Evolutionary conservation across 23 tunicate genomes (phyloP).

Genomic region (Corella eumyota): DNA sequence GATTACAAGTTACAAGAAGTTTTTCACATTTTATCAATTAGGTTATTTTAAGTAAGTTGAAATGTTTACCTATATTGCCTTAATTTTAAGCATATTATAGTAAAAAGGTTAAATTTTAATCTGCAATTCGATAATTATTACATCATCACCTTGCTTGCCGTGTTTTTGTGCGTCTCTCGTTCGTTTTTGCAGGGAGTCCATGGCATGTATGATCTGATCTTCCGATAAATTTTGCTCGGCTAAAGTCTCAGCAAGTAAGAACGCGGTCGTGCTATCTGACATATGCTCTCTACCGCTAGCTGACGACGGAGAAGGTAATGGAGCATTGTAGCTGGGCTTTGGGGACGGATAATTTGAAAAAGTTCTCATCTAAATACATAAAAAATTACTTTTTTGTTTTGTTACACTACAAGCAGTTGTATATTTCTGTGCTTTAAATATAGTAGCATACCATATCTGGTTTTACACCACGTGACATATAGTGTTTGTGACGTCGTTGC

Average conservation of each 20-base stretch:
- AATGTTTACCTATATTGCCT: too few relatives aligned
- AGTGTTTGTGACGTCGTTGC: constrained; percentile 46
- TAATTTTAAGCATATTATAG: too few relatives aligned
- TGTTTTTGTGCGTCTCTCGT: constrained; percentile 42
- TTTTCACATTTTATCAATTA: too few relatives aligned
- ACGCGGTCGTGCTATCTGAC: constrained; percentile 60
- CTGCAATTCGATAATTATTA: too few relatives aligned
- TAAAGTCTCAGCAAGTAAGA: constrained; percentile 66
- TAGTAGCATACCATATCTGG: constrained; percentile 29
- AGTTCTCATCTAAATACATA: not conserved
- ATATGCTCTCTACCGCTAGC: constrained; percentile 16
- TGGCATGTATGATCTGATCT: constrained; percentile 68
- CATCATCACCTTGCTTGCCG: constrained; percentile 25
- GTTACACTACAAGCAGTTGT: too few relatives aligned
- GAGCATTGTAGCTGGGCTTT: constrained; percentile 7
- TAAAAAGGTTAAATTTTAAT: too few relatives aligned
- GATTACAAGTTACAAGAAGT: too few relatives aligned
- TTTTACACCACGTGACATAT: constrained; percentile 8
- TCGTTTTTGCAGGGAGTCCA: constrained; percentile 63
- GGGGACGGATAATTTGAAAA: constrained; percentile 10
- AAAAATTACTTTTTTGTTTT: not conserved
- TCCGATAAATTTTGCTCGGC: constrained; percentile 82
- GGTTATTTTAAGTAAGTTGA: too few relatives aligned
- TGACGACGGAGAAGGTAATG: constrained; percentile 25
- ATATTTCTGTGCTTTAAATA: not conserved